These are phyloP conservation scores for Scaptomyza reducta DNA, from an alignment of 2,888 invertebrate species.

Conservation along the genomic window DNA sequence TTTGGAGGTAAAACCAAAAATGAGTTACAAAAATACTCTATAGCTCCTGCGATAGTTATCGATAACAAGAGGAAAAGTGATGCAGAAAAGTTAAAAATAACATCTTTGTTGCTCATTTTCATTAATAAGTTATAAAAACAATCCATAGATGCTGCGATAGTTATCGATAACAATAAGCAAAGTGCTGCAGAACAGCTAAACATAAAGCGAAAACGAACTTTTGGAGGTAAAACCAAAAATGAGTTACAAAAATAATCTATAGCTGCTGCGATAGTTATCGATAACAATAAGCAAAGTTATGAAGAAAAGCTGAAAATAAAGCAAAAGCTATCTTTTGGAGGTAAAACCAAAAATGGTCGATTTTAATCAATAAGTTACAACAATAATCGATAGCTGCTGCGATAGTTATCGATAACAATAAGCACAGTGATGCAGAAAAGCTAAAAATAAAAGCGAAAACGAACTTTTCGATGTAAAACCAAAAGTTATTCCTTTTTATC, in stretches of 20 bases:
- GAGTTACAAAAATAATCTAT: not conserved
- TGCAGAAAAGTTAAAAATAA: too few relatives aligned
- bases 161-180: not conserved
- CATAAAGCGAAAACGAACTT: constrained; percentile 40
- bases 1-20: too few relatives aligned
- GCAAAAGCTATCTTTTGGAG: too few relatives aligned
- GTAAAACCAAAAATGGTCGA: too few relatives aligned
- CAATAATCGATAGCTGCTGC: constrained; percentile 28
- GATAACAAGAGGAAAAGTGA: not conserved
- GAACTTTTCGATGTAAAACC: constrained; percentile 3
- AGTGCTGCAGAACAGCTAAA: constrained; percentile 49
- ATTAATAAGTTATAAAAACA: too few relatives aligned
- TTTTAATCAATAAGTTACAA: too few relatives aligned
- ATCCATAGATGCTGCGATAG: constrained; percentile 30
- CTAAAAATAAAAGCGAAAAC: constrained; percentile 62
- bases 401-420: constrained; percentile 2
- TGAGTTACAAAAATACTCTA: too few relatives aligned
- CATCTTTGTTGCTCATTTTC: too few relatives aligned
- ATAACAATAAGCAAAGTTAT: too few relatives aligned
- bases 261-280: too few relatives aligned
- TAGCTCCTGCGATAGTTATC: constrained; percentile 18
- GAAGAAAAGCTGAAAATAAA: too few relatives aligned
- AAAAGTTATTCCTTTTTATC: constrained; percentile 12
- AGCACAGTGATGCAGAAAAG: constrained; percentile 15
- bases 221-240: constrained; percentile 12